These are phyloP conservation scores for Apotomis turbidana DNA, from an alignment of 2,888 invertebrate species.

Conservation along the genomic window DNA sequence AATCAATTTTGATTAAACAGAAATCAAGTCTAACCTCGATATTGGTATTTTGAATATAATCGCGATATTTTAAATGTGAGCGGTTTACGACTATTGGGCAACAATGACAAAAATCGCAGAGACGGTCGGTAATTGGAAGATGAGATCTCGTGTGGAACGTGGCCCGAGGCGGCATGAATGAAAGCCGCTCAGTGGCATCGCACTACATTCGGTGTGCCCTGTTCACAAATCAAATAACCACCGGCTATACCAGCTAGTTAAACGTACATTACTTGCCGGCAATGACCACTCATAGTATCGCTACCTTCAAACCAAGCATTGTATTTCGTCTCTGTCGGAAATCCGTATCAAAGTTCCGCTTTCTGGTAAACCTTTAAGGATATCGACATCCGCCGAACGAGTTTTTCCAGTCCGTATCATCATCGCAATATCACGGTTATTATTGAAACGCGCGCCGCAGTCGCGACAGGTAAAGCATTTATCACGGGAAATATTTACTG, in stretches of 20 bases:
- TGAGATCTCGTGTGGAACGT: conserved; percentile 80
- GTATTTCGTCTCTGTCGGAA: conserved; percentile 45
- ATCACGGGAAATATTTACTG: conserved; percentile 77
- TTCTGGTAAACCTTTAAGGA: conserved; percentile 74
- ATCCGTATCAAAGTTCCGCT: conserved; percentile 49
- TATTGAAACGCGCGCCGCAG: conserved; percentile 80
- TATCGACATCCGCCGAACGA: conserved; percentile 82
- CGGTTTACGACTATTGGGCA: conserved; percentile 61
- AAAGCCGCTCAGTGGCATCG: conserved; percentile 78
- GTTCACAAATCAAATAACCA: conserved; percentile 57
- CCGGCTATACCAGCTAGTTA: conserved; percentile 43
- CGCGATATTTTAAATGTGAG: conserved; percentile 38
- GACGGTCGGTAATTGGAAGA: conserved; percentile 80
- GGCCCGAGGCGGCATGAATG: conserved; percentile 82
- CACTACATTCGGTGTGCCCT: conserved; percentile 63
- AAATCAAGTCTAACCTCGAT: conserved; percentile 23
- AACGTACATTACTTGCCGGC: conserved; percentile 55
- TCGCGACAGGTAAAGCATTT: conserved; percentile 82
- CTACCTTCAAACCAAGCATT: conserved; percentile 47
- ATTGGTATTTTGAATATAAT: conserved; percentile 36
- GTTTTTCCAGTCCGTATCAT: conserved; percentile 84
- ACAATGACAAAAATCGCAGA: conserved; percentile 77
- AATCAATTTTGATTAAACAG: conserved; percentile 31
- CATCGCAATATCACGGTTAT: conserved; percentile 84
- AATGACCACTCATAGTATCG: not conserved